These are phyloP conservation scores for Plecturocebus donacophilus DNA, from an alignment of 2,113 vertebrate genomes.

Conservation along the genomic window DNA sequence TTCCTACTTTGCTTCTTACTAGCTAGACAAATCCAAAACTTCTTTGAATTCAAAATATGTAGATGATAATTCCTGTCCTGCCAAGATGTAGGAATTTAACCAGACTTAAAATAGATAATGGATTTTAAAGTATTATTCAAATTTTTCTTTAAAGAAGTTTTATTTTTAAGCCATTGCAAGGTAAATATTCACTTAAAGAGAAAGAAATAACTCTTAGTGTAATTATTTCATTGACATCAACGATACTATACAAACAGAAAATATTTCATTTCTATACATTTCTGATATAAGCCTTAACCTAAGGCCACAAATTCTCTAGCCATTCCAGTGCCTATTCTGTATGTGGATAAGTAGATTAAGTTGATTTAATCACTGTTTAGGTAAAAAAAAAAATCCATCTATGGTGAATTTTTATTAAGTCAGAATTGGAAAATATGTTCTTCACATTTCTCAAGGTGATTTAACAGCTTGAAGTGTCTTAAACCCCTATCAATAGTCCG, in stretches of 20 bases:
- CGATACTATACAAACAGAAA: not conserved
- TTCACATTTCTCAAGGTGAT: constrained; percentile 29
- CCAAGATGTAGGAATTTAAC: not conserved
- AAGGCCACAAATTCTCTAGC: not conserved
- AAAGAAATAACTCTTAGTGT: not conserved
- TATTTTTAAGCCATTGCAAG: not conserved
- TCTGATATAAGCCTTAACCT: not conserved
- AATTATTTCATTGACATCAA: not conserved
- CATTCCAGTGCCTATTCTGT: not conserved
- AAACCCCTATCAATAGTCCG: not conserved
- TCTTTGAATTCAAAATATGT: not conserved
- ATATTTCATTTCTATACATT: not conserved
- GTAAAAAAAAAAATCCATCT: not conserved
- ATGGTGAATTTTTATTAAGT: constrained; percentile 4
- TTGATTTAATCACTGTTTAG: constrained; percentile 21
- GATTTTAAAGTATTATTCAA: not conserved
- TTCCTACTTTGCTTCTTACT: not conserved
- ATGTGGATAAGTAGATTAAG: not conserved
- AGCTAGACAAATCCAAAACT: not conserved
- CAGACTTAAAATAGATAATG: not conserved
- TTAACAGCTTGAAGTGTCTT: constrained; percentile 33
- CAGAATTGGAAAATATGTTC: not conserved
- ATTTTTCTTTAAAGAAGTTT: not conserved
- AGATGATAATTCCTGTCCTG: not conserved
- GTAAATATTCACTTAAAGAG: not conserved